Conservation (phyloP, 2,113 vertebrate species). For the Grantiella picta region DNA sequence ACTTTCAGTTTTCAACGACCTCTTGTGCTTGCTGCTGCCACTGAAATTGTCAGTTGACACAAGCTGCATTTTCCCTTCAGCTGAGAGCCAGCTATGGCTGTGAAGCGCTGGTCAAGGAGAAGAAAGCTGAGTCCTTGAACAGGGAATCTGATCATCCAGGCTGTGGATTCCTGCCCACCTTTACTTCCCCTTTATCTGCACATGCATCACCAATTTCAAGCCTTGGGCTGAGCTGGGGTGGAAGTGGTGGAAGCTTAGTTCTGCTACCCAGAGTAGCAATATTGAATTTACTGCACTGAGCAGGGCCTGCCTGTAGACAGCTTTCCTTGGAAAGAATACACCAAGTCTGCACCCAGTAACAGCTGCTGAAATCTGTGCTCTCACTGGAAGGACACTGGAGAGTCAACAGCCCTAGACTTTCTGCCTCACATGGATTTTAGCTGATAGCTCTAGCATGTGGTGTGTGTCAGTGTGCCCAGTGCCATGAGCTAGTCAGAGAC, state of each 20-base stretch:
- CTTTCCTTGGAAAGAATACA: neutral
- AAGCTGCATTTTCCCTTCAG: slow-evolving; percentile 20
- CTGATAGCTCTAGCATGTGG: neutral
- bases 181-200: neutral
- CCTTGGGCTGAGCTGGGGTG: neutral
- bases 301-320: neutral
- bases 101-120: neutral
- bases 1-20: slow-evolving; percentile 23
- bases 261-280: neutral
- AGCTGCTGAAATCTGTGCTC: neutral
- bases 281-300: neutral
- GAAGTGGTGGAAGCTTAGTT: neutral
- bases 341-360: rapidly evolving
- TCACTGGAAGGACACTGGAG: neutral
- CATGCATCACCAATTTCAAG: neutral
- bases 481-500: neutral
- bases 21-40: slow-evolving; percentile 1
- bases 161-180: neutral
- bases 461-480: neutral
- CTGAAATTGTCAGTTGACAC: neutral
- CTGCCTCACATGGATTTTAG: neutral
- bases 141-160: neutral
- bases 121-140: neutral
- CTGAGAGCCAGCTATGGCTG: neutral
- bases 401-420: neutral